Evolutionary conservation across 2,113 vertebrate species (phyloP), one percentile per base, ranked within the genome.

Genomic region (Stigmatopora argus): DNA sequence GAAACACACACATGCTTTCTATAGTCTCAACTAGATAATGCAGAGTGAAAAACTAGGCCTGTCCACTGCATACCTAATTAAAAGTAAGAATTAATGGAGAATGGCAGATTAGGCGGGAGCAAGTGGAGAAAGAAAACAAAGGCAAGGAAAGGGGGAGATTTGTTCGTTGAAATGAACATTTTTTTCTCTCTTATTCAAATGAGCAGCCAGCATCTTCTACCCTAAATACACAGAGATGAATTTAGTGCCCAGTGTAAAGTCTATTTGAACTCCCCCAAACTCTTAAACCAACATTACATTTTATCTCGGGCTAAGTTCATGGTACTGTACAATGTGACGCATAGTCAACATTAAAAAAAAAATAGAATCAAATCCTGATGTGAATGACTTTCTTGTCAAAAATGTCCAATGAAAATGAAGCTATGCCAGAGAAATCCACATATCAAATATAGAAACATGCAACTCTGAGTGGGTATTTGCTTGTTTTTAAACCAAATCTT

Each of bases 51-150:
- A 91, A 90, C 79, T 90, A 89, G 89, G 87, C 86, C 86, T 90
- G 88, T 91, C 87, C 90, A 87, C 78, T 83, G 88, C 81, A 91
- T 86, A 89, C 89, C 90, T 90, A 90, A 90, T 92, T 92, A 91
- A 91, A 89, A 89, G 83, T 83, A 84, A 89, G 88, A 89, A 90
- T 89, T 86, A 89, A 90, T 89, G 86, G 88, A 88, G 81, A 86
- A 84, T 73, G 70, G 78, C 75, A 73, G 74, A 87, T 78, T 84
- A 84, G 65, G 76, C 72, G 78, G 83, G 83, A 79, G 85, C 73
- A 72, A 71, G 79, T 79, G 77, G 77, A 76, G 74, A 81, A 66
- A 72, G 70, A 68, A 5, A 73, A 71, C 67, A 74, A 71, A 68
- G 66, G 62, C 71, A 73, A 74, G 66, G 64, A 55, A 56, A 44